Percentiles rank a stretch among this genome's conserved stretches.
Evolutionary conservation across 2,113 vertebrate genomes (phyloP).

Genomic region (Bothrops jararaca): DNA sequence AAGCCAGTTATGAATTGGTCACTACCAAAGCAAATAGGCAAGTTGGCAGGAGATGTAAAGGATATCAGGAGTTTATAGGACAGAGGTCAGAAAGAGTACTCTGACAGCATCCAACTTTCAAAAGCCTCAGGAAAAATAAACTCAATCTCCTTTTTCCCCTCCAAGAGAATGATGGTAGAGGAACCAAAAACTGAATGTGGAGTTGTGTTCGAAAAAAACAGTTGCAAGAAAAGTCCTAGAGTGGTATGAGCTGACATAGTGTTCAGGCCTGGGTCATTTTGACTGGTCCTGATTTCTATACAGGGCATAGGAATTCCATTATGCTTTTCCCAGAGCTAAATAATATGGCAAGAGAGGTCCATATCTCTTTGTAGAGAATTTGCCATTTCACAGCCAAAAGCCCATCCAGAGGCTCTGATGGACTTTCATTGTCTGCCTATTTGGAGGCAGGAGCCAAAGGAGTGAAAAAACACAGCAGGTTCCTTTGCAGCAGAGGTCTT

Average conservation of each 20-base stretch:
- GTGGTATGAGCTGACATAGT: not conserved
- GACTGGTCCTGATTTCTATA: not conserved
- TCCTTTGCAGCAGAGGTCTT: not conserved
- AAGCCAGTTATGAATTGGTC: not conserved
- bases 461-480: not conserved
- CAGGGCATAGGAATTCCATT: not conserved
- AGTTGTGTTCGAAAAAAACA: not conserved
- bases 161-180: not conserved
- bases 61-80: not conserved
- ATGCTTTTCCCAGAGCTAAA: not conserved
- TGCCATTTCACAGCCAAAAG: not conserved
- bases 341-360: not conserved
- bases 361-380: not conserved
- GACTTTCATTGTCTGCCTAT: not conserved
- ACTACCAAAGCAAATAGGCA: not conserved
- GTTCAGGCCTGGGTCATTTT: not conserved
- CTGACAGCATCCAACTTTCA: not conserved
- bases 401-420: not conserved
- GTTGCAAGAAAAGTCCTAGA: not conserved
- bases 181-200: not conserved
- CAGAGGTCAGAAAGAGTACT: not conserved
- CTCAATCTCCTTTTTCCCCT: not conserved
- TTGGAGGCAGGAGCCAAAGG: not conserved
- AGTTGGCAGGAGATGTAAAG: not conserved
- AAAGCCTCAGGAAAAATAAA: not conserved